These are phyloP conservation scores for Calameuta idolon DNA, from an alignment of 2,888 invertebrate genomes.

Conservation along the genomic window DNA sequence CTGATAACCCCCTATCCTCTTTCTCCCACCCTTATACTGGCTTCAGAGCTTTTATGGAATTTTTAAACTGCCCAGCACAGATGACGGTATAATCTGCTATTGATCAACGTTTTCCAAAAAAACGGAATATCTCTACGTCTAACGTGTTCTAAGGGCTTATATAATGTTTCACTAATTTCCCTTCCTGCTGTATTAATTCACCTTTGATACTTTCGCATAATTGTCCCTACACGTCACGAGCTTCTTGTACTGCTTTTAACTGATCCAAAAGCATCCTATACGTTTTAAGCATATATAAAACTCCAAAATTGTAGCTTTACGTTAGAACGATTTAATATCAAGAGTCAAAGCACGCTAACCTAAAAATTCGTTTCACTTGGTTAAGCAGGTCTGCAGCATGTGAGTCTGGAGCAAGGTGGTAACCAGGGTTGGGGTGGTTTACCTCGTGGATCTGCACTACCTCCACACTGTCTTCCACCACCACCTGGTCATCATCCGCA, in stretches of 20 bases:
- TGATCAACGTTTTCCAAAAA: constrained; percentile 53
- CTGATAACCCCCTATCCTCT: constrained; percentile 36
- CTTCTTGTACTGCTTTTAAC: background rate
- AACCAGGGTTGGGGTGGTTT: constrained; percentile 62
- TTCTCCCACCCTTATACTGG: constrained; percentile 46
- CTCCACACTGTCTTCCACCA: constrained; percentile 65
- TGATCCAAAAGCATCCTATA: background rate
- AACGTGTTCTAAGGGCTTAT: background rate
- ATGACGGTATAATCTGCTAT: constrained; percentile 65
- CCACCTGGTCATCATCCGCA: constrained; percentile 61
- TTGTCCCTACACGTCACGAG: background rate
- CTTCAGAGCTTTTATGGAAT: constrained; percentile 62
- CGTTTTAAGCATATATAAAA: background rate
- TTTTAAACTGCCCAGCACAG: constrained; percentile 62
- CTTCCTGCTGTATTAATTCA: background rate
- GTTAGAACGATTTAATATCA: background rate
- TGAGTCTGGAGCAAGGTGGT: constrained; percentile 62
- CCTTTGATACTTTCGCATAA: background rate
- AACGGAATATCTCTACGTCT: background rate
- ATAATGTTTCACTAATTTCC: background rate
- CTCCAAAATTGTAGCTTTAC: background rate
- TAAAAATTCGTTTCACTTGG: constrained; percentile 30
- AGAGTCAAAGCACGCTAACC: background rate
- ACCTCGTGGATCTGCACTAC: constrained; percentile 55
- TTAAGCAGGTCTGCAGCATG: constrained; percentile 60